Conservation (phyloP, 2,888 invertebrate species). For the Hypolimnas misippus region DNA sequence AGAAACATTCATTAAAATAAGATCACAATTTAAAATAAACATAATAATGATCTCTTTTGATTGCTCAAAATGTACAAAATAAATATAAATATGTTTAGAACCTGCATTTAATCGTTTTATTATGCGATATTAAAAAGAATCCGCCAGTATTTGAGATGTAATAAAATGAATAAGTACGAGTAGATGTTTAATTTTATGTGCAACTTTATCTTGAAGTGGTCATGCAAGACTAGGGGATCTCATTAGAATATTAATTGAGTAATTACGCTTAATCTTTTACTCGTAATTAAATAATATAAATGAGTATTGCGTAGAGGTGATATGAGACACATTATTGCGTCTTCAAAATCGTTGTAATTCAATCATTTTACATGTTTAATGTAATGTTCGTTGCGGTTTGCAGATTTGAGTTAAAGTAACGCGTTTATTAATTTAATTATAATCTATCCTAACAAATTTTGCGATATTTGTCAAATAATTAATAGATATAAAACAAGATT, state of each 20-base stretch:
- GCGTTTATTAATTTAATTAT: no score
- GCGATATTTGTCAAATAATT: no score
- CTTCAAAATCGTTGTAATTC: not conserved
- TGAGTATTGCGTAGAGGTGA: not conserved
- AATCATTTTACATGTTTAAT: not conserved
- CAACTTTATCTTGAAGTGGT: not conserved
- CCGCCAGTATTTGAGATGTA: not conserved
- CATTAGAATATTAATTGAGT: slow-evolving; percentile 27
- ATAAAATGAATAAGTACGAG: not conserved
- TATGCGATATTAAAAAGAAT: not conserved
- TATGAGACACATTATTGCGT: not conserved
- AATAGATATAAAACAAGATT: no score
- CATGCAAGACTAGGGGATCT: slow-evolving; percentile 1
- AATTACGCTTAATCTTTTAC: slow-evolving; percentile 15
- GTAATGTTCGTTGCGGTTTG: no score
- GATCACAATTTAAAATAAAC: not conserved
- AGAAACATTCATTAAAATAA: not conserved
- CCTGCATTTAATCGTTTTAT: slow-evolving; percentile 2
- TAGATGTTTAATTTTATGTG: slow-evolving; percentile 8
- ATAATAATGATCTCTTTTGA: not conserved
- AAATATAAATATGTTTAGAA: not conserved
- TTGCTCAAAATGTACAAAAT: not conserved
- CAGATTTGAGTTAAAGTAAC: no score
- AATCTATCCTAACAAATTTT: no score
- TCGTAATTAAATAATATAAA: not conserved